Percentiles rank a stretch among this genome's conserved stretches.
phyloP scores from a whole-genome alignment of 2,113 vertebrate genomes.

The Rattus norvegicus region DNA sequence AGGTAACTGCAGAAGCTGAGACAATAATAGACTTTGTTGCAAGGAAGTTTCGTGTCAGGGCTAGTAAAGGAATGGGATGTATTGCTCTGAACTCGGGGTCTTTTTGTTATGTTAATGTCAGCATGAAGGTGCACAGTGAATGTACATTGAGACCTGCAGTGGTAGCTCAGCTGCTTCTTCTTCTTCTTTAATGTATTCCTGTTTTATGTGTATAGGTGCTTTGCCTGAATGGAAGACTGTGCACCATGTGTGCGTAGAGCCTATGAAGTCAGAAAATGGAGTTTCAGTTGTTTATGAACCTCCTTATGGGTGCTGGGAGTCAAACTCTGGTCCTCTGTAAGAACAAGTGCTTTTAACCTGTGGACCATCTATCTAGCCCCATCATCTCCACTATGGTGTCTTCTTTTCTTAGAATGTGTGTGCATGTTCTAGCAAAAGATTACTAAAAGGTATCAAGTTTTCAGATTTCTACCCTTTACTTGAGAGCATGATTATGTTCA shows the following conservation, averaged over 20 bases:
- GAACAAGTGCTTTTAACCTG: background rate
- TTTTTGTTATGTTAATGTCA: slow-evolving; percentile 28
- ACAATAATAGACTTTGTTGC: background rate
- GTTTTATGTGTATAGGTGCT: background rate
- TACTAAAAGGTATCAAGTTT: background rate
- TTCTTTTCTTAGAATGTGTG: background rate
- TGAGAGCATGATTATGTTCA: background rate
- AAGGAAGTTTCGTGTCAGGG: background rate
- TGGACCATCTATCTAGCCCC: background rate
- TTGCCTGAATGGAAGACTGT: background rate
- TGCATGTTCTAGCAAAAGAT: background rate
- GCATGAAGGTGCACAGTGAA: background rate
- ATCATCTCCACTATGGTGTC: slow-evolving; percentile 30
- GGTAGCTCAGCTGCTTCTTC: background rate
- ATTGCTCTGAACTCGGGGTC: background rate
- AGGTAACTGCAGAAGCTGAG: slow-evolving; percentile 62
- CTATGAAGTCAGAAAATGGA: background rate
- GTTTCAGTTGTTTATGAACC: background rate
- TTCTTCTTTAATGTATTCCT: too few species aligned
- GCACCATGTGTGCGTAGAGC: background rate
- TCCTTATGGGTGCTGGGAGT: background rate
- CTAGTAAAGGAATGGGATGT: slow-evolving; percentile 32
- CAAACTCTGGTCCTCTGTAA: background rate
- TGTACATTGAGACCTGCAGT: background rate
- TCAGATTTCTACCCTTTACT: background rate